These are phyloP conservation scores for Athrips mouffetella DNA, from an alignment of 2,888 invertebrate species.

Conservation along the genomic window DNA sequence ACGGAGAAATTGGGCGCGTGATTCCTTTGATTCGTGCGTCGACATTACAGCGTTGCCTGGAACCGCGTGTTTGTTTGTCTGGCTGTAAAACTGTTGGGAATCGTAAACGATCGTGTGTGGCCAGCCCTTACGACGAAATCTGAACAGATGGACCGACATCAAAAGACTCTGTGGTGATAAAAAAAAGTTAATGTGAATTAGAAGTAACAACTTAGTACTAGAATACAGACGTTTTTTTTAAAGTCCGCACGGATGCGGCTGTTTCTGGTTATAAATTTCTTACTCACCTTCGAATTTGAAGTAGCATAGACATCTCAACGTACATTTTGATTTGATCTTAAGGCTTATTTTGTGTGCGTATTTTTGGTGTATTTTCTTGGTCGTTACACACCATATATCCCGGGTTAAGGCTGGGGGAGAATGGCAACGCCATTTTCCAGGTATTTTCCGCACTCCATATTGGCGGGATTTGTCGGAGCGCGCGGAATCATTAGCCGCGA, in stretches of 20 bases:
- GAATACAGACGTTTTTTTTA: conserved; percentile 37
- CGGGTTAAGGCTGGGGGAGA: conserved; percentile 35
- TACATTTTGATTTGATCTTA: conserved; percentile 5
- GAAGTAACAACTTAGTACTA: conserved; percentile 68
- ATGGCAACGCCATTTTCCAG: conserved; percentile 68
- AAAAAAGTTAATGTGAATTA: conserved; percentile 70
- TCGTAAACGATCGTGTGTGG: conserved; percentile 77
- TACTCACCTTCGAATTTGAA: too few relatives aligned
- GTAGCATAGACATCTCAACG: background rate
- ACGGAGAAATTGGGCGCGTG: conserved; percentile 54
- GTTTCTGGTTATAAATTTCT: too few relatives aligned
- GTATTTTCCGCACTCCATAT: conserved; percentile 72
- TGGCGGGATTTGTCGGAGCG: conserved; percentile 67
- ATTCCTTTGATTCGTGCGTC: conserved; percentile 65
- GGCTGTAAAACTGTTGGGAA: conserved; percentile 71
- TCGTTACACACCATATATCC: conserved; percentile 42
- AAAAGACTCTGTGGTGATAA: conserved; percentile 67
- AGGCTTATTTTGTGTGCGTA: conserved; percentile 1
- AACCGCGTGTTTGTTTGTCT: conserved; percentile 74
- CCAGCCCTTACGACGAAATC: conserved; percentile 77
- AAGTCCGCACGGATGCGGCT: conserved; percentile 7
- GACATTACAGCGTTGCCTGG: conserved; percentile 60
- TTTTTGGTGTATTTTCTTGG: conserved; percentile 23
- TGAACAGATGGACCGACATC: conserved; percentile 73
- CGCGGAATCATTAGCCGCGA: conserved; percentile 64